These are phyloP conservation scores for Drosophila emarginata DNA, from an alignment of 2,888 invertebrate genomes.

Conservation along the genomic window DNA sequence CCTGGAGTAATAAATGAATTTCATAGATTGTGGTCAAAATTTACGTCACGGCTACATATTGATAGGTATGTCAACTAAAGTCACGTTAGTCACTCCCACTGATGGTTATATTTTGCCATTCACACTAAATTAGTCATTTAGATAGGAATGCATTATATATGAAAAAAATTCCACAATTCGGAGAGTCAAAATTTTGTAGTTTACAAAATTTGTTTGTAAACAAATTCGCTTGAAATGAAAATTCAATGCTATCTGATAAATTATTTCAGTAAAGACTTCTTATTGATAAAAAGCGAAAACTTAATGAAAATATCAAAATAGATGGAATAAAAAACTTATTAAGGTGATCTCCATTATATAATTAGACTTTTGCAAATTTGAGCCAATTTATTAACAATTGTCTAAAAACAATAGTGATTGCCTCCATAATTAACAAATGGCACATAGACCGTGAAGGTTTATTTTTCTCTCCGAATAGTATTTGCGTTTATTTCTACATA, in stretches of 20 bases:
- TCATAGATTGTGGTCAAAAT: background rate
- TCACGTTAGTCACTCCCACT: background rate
- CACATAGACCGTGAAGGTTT: slow-evolving; percentile 32
- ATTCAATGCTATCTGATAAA: background rate
- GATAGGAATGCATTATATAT: background rate
- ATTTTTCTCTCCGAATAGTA: background rate
- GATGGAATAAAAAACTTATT: slow-evolving; percentile 39
- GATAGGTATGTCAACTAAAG: background rate
- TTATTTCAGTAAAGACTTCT: background rate
- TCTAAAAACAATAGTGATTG: slow-evolving; percentile 30
- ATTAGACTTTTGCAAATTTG: background rate
- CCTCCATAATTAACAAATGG: slow-evolving; percentile 41
- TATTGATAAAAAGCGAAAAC: background rate
- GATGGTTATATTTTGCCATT: background rate
- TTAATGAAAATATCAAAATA: slow-evolving; percentile 30
- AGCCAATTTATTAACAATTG: slow-evolving; percentile 24
- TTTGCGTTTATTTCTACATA: background rate
- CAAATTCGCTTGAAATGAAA: too few species aligned
- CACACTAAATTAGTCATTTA: background rate
- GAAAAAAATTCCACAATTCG: background rate
- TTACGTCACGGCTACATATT: background rate
- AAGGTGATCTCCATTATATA: background rate
- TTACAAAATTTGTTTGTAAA: too few species aligned
- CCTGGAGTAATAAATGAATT: background rate
- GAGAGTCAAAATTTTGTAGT: too few species aligned